Evolutionary conservation across 2,113 vertebrate species (phyloP).

Genomic region (Scomber scombrus): DNA sequence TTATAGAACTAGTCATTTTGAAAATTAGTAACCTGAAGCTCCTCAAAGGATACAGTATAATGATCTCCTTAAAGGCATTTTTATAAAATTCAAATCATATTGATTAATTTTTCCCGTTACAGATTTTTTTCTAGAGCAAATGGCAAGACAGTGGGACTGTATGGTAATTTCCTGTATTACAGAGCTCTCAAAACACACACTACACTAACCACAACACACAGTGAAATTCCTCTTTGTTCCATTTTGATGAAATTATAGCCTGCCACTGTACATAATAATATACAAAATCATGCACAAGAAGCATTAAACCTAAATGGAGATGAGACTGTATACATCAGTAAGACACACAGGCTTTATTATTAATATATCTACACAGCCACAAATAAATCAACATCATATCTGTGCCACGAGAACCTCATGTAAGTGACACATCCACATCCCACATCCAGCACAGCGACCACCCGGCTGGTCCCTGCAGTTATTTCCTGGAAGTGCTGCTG

Average conservation of each 20-base stretch:
- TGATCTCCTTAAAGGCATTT: conserved; percentile 19
- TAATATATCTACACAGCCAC: neutral
- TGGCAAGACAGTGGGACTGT: neutral
- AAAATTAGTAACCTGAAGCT: conserved; percentile 24
- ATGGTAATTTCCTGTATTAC: conserved; percentile 21
- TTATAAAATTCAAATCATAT: conserved; percentile 1
- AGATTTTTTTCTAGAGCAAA: neutral
- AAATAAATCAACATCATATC: neutral
- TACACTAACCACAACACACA: neutral
- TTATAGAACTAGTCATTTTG: conserved; percentile 9
- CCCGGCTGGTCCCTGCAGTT: conserved; percentile 29
- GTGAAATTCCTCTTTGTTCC: conserved; percentile 15
- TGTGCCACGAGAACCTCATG: conserved; percentile 1
- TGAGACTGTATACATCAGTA: neutral
- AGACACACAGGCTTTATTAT: neutral
- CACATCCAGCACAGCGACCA: conserved; percentile 7
- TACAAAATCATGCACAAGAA: conserved; percentile 5
- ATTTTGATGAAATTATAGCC: conserved; percentile 34
- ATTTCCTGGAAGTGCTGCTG: conserved; percentile 48
- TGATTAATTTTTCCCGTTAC: neutral
- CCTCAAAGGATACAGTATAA: conserved; percentile 12
- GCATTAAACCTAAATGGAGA: neutral
- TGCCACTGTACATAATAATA: conserved; percentile 6
- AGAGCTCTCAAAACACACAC: conserved; percentile 10
- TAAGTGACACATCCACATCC: conserved; percentile 14